Percentiles rank a stretch among this genome's conserved stretches.
These are phyloP conservation scores for Periophthalmus modestus DNA, from an alignment of 2,113 vertebrate genomes.

Conservation along the genomic window DNA sequence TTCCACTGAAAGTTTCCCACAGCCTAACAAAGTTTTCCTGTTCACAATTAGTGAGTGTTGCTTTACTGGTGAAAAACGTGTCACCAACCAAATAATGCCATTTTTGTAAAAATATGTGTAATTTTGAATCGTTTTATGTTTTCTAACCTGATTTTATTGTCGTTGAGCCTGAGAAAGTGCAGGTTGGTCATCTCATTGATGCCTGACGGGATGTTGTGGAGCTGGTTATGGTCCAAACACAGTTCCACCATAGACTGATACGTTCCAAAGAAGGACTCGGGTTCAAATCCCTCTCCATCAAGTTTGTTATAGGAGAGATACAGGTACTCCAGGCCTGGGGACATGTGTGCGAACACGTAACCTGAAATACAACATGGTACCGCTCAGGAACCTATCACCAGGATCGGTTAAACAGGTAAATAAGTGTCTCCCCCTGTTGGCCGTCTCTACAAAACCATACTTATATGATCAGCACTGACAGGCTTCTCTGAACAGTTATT, in stretches of 20 bases:
- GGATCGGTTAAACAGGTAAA: no score
- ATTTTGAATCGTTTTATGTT: no score
- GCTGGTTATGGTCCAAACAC: constrained; percentile 92
- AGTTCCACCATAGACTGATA: constrained; percentile 88
- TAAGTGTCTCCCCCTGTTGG: no score
- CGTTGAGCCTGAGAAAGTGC: constrained; percentile 89
- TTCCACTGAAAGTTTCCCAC: background rate
- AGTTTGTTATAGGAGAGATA: constrained; percentile 96
- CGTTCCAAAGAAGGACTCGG: constrained; percentile 88
- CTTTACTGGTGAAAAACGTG: no score
- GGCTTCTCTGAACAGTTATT: no score
- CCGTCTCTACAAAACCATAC: no score
- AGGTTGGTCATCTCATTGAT: constrained; percentile 89
- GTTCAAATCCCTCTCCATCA: constrained; percentile 83
- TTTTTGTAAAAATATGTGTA: no score
- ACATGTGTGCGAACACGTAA: constrained; percentile 94
- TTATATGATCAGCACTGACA: no score
- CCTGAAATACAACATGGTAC: constrained; percentile 55
- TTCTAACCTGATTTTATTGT: constrained; percentile 92
- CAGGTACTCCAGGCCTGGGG: constrained; percentile 91
- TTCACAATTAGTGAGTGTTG: no score
- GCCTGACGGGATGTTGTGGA: constrained; percentile 83
- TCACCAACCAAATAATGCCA: no score
- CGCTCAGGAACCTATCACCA: background rate
- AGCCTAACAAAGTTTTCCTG: no score